Base-by-base conservation (phyloP, 1,140 invertebrate species). In the Drosophila azteca region DNA sequence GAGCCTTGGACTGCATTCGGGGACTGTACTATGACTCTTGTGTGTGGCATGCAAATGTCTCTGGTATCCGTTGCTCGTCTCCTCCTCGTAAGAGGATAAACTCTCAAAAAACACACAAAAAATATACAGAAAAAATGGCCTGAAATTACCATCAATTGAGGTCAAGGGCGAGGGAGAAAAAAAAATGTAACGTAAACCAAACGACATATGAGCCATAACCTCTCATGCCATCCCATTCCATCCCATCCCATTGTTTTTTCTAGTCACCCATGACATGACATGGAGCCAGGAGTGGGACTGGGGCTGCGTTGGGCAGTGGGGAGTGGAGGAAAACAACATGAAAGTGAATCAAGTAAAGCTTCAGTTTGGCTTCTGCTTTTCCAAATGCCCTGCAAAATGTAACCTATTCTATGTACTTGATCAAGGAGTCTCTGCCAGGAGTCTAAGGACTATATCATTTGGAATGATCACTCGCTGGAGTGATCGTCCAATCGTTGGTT, bases 161-260 rank as follows among this genome's bases (percentile, higher is more conserved):
- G 79, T 80, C 78, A 80, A 80, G 78, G 78, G 78, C 78, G 78
- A n/a, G 48, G 31, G 17, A 17, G 57, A 9, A 67, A 61, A 73
- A 65, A 55, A 76, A 41, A 24, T 8, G 22, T 29, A 29, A 11
- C 43, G 31, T 31, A 49, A 68, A 49, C 35, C 54, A 45, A 51
- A 58, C 57, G 66, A 60, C 65, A 51, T 24, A 60, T 70, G 54
- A 69, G 41, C 39, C 39, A 70, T 46, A 67, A 43, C 68, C 53
- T 8, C 3, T 5, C 17, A 20, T 20, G 0, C 17, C 17, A 20
- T 20, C 6, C 52, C 35, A 3, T 0, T 3, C 35, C 9, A 13
- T 1, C 6, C 39, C 35, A 64, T 67, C 54, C 52, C 68, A 39
- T 39, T 13, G 9, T 13, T 39, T 39, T 39, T 35, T 69, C 8